phyloP scores from a whole-genome alignment of 2,888 invertebrate species.

The Fissipunctia ypsillon region DNA sequence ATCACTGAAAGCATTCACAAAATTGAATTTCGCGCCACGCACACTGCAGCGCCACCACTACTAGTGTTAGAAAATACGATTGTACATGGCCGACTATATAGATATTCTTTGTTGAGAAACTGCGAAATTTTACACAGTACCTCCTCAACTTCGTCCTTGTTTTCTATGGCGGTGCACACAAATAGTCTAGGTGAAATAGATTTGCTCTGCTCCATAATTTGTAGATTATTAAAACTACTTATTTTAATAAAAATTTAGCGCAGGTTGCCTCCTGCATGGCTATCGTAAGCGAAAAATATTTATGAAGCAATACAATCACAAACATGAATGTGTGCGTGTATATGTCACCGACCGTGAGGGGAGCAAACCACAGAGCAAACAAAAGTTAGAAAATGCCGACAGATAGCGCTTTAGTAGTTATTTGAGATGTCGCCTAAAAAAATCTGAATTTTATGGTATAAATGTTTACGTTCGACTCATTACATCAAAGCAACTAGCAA shows the following conservation, averaged over 20 bases:
- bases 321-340: slow-evolving; percentile 83
- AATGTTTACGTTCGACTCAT: slow-evolving; percentile 13
- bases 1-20: slow-evolving; percentile 65
- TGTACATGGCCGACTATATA: slow-evolving; percentile 89
- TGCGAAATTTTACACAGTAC: slow-evolving; percentile 91
- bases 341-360: slow-evolving; percentile 71
- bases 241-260: slow-evolving; percentile 90
- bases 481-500: slow-evolving; percentile 26
- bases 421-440: slow-evolving; percentile 42
- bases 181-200: slow-evolving; percentile 93
- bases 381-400: slow-evolving; percentile 69
- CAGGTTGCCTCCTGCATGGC: slow-evolving; percentile 92
- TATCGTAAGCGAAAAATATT: slow-evolving; percentile 91
- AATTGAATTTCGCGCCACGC: slow-evolving; percentile 86
- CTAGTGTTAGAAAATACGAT: slow-evolving; percentile 83
- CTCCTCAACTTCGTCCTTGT: slow-evolving; percentile 97
- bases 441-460: slow-evolving; percentile 38
- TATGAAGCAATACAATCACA: slow-evolving; percentile 88
- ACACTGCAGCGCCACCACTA: slow-evolving; percentile 86
- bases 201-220: slow-evolving; percentile 91
- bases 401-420: slow-evolving; percentile 71
- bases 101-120: slow-evolving; percentile 88
- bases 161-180: slow-evolving; percentile 95
- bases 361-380: no score
- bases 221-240: slow-evolving; percentile 87